phyloP scores from a whole-genome alignment of 35 echinoderm and acorn worm genomes.

The Heliocidaris tuberculata region DNA sequence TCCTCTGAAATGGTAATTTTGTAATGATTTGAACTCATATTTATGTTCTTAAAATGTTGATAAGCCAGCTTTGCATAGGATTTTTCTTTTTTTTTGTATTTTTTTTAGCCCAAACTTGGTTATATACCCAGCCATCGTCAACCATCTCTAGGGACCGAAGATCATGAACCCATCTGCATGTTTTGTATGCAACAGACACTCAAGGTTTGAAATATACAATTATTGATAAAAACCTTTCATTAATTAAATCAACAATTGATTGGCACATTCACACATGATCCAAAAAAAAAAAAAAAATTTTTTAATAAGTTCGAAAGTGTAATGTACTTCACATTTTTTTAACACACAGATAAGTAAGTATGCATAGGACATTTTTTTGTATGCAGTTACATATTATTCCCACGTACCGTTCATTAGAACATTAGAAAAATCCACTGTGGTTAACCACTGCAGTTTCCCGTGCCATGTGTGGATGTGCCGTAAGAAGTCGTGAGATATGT shows the following conservation, averaged over 20 bases:
- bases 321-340: not conserved
- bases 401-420: too few relatives aligned
- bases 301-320: not conserved
- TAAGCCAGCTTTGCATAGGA: not conserved
- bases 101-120: not conserved
- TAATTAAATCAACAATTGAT: too few relatives aligned
- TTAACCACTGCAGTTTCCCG: too few relatives aligned
- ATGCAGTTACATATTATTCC: too few relatives aligned
- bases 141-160: not conserved
- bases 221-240: not conserved
- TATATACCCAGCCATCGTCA: not conserved
- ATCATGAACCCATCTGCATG: not conserved
- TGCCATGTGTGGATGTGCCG: too few relatives aligned
- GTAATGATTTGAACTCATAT: not conserved
- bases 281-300: too few relatives aligned
- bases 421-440: too few relatives aligned
- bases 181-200: conserved; percentile 20
- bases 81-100: not conserved
- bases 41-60: not conserved
- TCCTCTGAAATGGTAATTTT: not conserved
- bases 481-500: too few relatives aligned
- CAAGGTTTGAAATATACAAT: not conserved
- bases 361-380: not conserved
- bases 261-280: too few relatives aligned
- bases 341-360: not conserved